Evolutionary conservation across 1,140 invertebrate genomes (phyloP).

Genomic region (Neodiprion pinetum): DNA sequence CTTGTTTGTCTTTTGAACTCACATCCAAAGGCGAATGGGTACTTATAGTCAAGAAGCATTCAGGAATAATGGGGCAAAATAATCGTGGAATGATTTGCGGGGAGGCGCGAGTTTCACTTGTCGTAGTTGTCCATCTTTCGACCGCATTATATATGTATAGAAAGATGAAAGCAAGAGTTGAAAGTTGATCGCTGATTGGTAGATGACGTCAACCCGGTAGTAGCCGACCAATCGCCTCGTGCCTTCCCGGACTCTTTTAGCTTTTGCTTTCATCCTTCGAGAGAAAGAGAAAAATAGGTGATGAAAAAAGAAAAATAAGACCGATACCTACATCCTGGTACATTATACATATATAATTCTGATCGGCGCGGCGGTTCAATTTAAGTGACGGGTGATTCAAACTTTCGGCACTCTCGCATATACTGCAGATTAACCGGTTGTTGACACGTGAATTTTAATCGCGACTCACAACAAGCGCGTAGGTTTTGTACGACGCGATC

Average conservation of each 20-base stretch:
- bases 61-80: no score
- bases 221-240: neutral
- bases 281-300: no score
- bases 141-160: neutral
- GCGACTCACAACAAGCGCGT: no score
- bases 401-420: no score
- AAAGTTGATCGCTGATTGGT: constrained; percentile 3
- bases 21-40: no score
- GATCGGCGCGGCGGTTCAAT: neutral
- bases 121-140: neutral
- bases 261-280: neutral
- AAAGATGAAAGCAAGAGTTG: constrained; percentile 3
- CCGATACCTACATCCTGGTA: neutral
- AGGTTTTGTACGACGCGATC: no score
- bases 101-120: no score
- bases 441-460: no score
- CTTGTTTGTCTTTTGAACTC: no score
- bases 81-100: no score
- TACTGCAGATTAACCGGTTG: neutral
- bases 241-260: neutral
- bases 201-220: constrained; percentile 6
- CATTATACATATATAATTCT: neutral
- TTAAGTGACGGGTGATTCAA: no score
- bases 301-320: neutral
- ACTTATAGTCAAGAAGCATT: no score